Base-by-base conservation (phyloP, 2,797 vertebrate genomes). In the Benthosema pterotum region DNA sequence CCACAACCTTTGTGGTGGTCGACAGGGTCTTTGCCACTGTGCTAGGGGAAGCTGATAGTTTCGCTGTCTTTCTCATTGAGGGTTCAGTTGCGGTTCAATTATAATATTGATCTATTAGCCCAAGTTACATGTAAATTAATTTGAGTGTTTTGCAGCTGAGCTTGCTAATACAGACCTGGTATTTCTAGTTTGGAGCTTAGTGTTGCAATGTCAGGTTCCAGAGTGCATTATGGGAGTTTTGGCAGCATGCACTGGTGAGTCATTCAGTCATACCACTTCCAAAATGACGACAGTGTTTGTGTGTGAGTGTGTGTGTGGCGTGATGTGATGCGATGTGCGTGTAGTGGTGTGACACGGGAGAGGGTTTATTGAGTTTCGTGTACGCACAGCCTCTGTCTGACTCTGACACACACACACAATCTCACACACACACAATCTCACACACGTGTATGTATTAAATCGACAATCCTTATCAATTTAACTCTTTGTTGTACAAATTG, bases 201-300 rank as follows among this genome's bases (percentile, higher is more conserved):
- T 7, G 19, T 59, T 48, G 59, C 28, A 52, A 45, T 52, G 60
- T 43, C 18, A 32, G 25, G 32, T 28, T 11, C 11, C n/a, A n/a
- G 38, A 18, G 49, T 46, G 60, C 60, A 62, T 52, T 43, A 22
- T 62, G 49, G 42, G 38, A 9, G 25, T 25, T 7, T 52, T 25
- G 60, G 13, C 49, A 43, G 57, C 6, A 17, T 42, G 38, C 38
- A 12, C 7, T 12, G 22, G 43, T 52, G 60, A 52, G 38, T 62
- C 60, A 53, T 60, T 22, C 50, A 3, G 38, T 52, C 42, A 19
- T 19, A 17, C 13, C 14, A 8, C 28, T 59, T 15, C 57, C 32
- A 46, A 17, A 7, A 45, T 45, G 42, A n/a, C 18, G 42, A 42
- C 16, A 57, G 38, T 57, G 55, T 42, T 46, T 13, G 12, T 13